Evolutionary conservation across 1,140 invertebrate genomes (phyloP), one percentile per base, ranked within the genome.

Genomic region (Trichoplusia ni): DNA sequence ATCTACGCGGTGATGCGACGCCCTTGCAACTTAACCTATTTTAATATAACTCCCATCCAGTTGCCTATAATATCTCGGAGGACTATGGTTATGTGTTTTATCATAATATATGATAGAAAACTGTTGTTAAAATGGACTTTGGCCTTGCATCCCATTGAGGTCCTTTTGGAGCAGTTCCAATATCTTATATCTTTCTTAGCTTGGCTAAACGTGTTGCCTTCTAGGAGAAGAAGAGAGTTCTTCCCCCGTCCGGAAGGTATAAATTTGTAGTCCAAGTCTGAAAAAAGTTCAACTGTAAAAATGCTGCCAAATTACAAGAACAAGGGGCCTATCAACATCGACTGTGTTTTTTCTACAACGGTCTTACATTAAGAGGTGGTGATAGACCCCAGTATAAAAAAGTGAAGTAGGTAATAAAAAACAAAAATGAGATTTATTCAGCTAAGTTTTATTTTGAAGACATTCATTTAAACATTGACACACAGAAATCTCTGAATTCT

Each of bases 111-210:
- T 46, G 3, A 73, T 62, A 8, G 46, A 56, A 6, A 19, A 31
- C 38, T 16, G 8, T 31, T 40, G 27, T 73, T 62, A 11, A 73
- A 71, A 2, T 60, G 42, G 1, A 74, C 19, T 13, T 49, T 65
- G 7, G 69, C 65, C 11, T 60, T 66, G 37, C 72, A 75, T 11
- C 62, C 67, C 4, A 0, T 23, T 0, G 65, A 56, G 0, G 40
- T 61, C 14, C 69, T 54, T 27, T 56, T 64, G 2, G 69, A 69
- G 21, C 73, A 75, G 9, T 35, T 59, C 73, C 73, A 75, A 18
- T 75, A 72, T 6, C 69, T 49, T 16, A n/a, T 21, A 31, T 69
- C 60, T 23, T 44, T 61, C 13, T 44, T 67, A 8, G 58, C 40
- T 23, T 67, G 54, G 5, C 56, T 56, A 49, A 67, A 75, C 2